Conservation (phyloP, 1,140 invertebrate species). For the Eupeodes corollae region DNA sequence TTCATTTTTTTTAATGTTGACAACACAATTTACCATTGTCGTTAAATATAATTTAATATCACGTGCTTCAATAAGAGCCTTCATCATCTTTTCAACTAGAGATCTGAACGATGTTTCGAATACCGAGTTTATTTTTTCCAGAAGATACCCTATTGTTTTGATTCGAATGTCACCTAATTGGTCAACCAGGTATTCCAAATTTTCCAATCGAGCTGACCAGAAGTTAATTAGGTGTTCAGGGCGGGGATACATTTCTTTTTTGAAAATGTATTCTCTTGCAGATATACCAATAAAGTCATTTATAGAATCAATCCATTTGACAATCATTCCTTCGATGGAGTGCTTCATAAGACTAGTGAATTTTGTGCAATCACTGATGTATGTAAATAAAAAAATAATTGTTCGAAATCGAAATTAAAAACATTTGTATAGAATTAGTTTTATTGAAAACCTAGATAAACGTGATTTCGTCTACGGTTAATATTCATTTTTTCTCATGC, state of each 20-base stretch:
- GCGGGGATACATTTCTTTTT: conserved; percentile 39
- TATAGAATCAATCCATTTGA: conserved; percentile 62
- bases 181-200: conserved; percentile 72
- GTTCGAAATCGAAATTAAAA: too few species aligned
- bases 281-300: conserved; percentile 50
- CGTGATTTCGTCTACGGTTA: too few species aligned
- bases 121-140: conserved; percentile 60
- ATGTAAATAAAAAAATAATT: too few species aligned
- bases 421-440: too few species aligned
- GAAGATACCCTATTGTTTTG: conserved; percentile 63
- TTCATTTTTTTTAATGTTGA: background rate
- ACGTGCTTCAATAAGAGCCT: conserved; percentile 49
- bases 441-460: too few species aligned
- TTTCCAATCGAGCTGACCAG: conserved; percentile 53
- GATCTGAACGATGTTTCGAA: conserved; percentile 60
- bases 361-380: conserved; percentile 14
- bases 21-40: conserved; percentile 39
- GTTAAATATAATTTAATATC: conserved; percentile 55
- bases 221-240: conserved; percentile 61
- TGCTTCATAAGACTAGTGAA: conserved; percentile 50
- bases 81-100: conserved; percentile 52
- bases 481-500: too few species aligned
- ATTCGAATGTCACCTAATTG: conserved; percentile 67
- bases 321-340: conserved; percentile 58
- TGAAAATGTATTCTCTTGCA: conserved; percentile 13